phyloP scores from a whole-genome alignment of 2,797 vertebrate genomes.

The Macroramphosus scolopax region DNA sequence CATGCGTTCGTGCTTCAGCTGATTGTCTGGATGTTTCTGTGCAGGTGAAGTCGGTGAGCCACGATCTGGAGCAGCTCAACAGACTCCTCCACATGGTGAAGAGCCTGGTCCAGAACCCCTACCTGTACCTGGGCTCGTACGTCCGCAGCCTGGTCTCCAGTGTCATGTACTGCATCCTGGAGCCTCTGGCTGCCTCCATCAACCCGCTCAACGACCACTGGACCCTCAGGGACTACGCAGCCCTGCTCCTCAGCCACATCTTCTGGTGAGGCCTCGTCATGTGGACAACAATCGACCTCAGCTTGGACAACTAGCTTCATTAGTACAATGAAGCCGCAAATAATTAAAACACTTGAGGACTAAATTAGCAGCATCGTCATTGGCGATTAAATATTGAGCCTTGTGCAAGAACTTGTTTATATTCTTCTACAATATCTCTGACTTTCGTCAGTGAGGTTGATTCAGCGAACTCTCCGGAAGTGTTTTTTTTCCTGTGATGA shows the following conservation, averaged over 20 bases:
- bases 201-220: constrained; percentile 97
- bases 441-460: too few relatives aligned
- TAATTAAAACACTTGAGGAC: too few relatives aligned
- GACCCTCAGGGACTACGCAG: constrained; percentile 90
- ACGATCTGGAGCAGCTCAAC: constrained; percentile 91
- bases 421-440: too few relatives aligned
- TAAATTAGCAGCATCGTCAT: too few relatives aligned
- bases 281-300: too few relatives aligned
- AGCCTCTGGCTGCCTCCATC: constrained; percentile 93
- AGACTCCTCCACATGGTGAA: constrained; percentile 89
- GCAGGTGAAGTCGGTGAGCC: constrained; percentile 93
- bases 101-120: constrained; percentile 89
- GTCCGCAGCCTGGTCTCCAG: constrained; percentile 89
- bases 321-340: too few relatives aligned
- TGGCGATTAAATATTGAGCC: too few relatives aligned
- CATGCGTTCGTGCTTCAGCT: not conserved
- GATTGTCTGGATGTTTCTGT: not conserved
- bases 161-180: constrained; percentile 93
- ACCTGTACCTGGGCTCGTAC: constrained; percentile 89
- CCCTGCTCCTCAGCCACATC: constrained; percentile 89
- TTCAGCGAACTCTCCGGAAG: too few relatives aligned
- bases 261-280: constrained; percentile 84
- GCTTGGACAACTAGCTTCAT: too few relatives aligned
- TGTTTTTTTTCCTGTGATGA: too few relatives aligned
- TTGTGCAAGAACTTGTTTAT: too few relatives aligned